A percentile compares a stretch with the other conserved stretches of the same genome.
Evolutionary conservation across 2,888 invertebrate genomes (phyloP).

Genomic region (Folsomia candida): DNA sequence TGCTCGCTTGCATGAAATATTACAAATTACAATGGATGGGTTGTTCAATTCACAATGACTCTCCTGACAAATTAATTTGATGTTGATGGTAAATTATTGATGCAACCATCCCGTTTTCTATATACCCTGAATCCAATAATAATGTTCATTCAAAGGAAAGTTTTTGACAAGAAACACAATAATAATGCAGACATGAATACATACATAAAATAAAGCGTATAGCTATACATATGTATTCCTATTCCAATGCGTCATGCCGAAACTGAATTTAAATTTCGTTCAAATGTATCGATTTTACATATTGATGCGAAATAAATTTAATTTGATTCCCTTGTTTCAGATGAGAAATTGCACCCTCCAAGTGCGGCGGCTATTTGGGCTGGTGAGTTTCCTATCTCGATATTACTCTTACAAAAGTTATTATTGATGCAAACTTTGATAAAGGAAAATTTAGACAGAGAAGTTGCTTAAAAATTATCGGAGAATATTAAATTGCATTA

Average conservation of each 20-base stretch:
- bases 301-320: background rate
- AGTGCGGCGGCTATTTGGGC: slow-evolving; percentile 44
- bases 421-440: background rate
- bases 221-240: too few relatives aligned
- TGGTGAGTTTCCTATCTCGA: slow-evolving; percentile 35
- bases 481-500: background rate
- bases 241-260: too few relatives aligned
- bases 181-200: too few relatives aligned
- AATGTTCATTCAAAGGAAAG: background rate
- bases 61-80: too few relatives aligned
- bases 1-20: background rate
- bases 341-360: slow-evolving; percentile 35
- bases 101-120: background rate
- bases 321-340: slow-evolving; percentile 26
- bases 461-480: background rate
- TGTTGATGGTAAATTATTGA: too few relatives aligned
- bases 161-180: too few relatives aligned
- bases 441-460: background rate
- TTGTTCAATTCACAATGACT: too few relatives aligned
- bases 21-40: background rate
- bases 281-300: background rate
- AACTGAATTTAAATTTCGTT: background rate
- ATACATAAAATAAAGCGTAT: too few relatives aligned
- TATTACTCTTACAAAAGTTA: too few relatives aligned
- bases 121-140: background rate